Percentiles rank a stretch among this genome's conserved stretches.
Evolutionary conservation across 1,140 invertebrate species (phyloP).

Genomic region (Drosophila obscura): DNA sequence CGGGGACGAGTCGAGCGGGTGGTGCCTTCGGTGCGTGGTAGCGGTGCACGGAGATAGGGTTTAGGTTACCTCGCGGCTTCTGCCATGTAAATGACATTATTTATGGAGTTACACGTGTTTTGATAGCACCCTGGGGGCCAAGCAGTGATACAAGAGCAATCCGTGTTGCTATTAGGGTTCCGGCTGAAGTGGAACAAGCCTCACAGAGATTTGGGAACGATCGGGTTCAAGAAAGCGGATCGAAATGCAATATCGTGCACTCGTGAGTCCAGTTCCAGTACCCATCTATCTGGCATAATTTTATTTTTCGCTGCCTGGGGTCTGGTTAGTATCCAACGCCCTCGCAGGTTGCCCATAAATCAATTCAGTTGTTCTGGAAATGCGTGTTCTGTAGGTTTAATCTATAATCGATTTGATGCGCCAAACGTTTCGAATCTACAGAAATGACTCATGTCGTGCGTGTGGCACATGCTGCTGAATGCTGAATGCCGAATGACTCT

Average conservation of each 20-base stretch:
- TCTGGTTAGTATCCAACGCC: conserved; percentile 33
- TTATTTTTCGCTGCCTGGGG: too few relatives aligned
- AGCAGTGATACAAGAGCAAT: conserved; percentile 19
- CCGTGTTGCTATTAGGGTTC: conserved; percentile 30
- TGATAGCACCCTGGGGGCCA: conserved; percentile 67
- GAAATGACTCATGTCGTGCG: conserved; percentile 59
- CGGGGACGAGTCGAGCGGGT: conserved; percentile 12
- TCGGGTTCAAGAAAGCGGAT: conserved; percentile 31
- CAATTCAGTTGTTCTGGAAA: conserved; percentile 45
- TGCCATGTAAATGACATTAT: conserved; percentile 52
- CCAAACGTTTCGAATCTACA: conserved; percentile 39
- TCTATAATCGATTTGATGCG: conserved; percentile 59
- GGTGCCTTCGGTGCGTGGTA: conserved; percentile 18
- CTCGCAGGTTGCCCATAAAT: conserved; percentile 58
- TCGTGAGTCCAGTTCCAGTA: too few relatives aligned
- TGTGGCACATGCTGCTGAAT: conserved; percentile 47
- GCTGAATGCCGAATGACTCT: background rate
- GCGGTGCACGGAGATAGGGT: conserved; percentile 39
- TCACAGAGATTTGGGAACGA: conserved; percentile 8
- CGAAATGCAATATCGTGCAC: conserved; percentile 8
- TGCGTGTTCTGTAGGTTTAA: conserved; percentile 24
- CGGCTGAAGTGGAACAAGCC: conserved; percentile 18
- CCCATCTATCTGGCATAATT: too few relatives aligned
- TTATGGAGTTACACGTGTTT: conserved; percentile 73
- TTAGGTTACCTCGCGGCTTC: conserved; percentile 16